Evolutionary conservation across 2,113 vertebrate genomes (phyloP).

Genomic region (Forbesichthys papilliferus): DNA sequence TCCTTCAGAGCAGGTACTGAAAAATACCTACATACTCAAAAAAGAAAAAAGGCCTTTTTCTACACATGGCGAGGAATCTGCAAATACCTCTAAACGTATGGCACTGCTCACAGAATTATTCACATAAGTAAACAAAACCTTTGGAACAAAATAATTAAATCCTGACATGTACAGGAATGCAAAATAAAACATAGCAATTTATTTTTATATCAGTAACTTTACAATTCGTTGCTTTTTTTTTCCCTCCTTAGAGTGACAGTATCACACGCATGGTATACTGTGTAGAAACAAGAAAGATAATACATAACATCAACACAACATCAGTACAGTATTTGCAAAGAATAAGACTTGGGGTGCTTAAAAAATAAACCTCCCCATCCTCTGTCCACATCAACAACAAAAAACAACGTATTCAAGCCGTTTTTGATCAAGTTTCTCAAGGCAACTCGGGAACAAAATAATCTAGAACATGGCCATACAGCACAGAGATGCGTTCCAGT

Average conservation of each 20-base stretch:
- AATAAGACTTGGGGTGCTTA: neutral
- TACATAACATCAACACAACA: slow-evolving; percentile 50
- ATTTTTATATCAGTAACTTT: slow-evolving; percentile 61
- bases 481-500: slow-evolving; percentile 43
- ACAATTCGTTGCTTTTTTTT: slow-evolving; percentile 43
- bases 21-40: slow-evolving; percentile 25
- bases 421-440: slow-evolving; percentile 51
- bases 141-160: slow-evolving; percentile 61
- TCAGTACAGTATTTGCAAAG: slow-evolving; percentile 58
- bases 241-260: slow-evolving; percentile 81
- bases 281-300: slow-evolving; percentile 43
- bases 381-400: slow-evolving; percentile 24
- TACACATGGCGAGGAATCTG: slow-evolving; percentile 40
- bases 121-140: slow-evolving; percentile 73
- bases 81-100: slow-evolving; percentile 62
- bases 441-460: slow-evolving; percentile 63
- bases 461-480: slow-evolving; percentile 17
- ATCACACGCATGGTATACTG: slow-evolving; percentile 69
- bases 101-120: slow-evolving; percentile 79
- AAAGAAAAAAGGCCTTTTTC: slow-evolving; percentile 43
- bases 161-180: slow-evolving; percentile 74
- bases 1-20: slow-evolving; percentile 29
- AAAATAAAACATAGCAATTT: slow-evolving; percentile 63
- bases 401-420: slow-evolving; percentile 46
- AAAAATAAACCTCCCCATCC: neutral